These are phyloP conservation scores for Ceuthmochares aereus DNA, from an alignment of 2,113 vertebrate genomes.

Conservation along the genomic window DNA sequence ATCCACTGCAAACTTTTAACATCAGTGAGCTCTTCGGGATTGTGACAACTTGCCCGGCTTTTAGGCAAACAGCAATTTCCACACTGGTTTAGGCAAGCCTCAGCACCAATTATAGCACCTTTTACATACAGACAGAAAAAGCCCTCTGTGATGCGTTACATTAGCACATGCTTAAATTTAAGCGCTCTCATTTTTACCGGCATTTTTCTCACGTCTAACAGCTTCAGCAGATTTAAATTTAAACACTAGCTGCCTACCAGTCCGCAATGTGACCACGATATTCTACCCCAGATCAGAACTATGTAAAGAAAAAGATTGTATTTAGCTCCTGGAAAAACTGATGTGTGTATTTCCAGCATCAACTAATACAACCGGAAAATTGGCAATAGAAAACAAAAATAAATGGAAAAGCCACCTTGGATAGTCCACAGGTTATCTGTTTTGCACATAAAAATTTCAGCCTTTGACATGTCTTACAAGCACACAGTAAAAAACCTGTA, in stretches of 20 bases:
- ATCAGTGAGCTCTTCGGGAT: background rate
- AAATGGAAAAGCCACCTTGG: background rate
- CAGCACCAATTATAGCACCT: background rate
- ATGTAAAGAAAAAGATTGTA: background rate
- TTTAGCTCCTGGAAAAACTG: conserved; percentile 28
- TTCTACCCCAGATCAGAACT: background rate
- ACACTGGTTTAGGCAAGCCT: conserved; percentile 40
- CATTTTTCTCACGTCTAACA: background rate
- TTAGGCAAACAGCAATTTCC: conserved; percentile 34
- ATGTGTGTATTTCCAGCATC: background rate
- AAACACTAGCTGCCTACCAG: background rate
- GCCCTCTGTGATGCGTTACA: background rate
- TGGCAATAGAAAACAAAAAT: conserved; percentile 1
- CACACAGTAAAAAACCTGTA: background rate
- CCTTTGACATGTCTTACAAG: background rate
- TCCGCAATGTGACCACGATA: background rate
- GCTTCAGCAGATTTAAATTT: background rate
- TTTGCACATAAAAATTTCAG: background rate
- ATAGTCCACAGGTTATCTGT: background rate
- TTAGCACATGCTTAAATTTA: conserved; percentile 20
- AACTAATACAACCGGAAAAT: background rate
- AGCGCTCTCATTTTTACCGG: background rate
- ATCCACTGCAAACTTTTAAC: background rate
- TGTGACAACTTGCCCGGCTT: conserved; percentile 3
- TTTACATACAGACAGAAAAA: background rate